Conservation (phyloP, 2,888 invertebrate genomes). For the Drosophila eohydei region DNA sequence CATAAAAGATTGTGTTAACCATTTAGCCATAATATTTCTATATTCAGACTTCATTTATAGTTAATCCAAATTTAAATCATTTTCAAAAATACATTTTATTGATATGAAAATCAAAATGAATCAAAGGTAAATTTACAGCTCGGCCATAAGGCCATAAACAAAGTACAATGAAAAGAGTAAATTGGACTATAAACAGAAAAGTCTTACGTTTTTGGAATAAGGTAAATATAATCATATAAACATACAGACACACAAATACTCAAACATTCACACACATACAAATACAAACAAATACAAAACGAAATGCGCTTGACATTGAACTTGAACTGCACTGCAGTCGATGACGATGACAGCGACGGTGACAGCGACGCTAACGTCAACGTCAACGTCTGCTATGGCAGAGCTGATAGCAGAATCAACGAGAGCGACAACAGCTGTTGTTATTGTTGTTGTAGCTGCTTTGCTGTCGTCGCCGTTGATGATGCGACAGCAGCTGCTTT, state of each 20-base stretch:
- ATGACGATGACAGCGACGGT: slow-evolving; percentile 32
- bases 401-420: slow-evolving; percentile 56
- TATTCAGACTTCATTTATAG: background rate
- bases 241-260: slow-evolving; percentile 5
- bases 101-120: slow-evolving; percentile 27
- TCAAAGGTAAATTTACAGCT: slow-evolving; percentile 37
- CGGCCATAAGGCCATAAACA: slow-evolving; percentile 14
- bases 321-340: slow-evolving; percentile 81
- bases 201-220: slow-evolving; percentile 48
- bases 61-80: slow-evolving; percentile 23
- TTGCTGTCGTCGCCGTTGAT: background rate
- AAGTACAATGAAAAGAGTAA: slow-evolving; percentile 43
- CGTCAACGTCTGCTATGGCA: slow-evolving; percentile 19
- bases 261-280: slow-evolving; percentile 10
- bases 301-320: slow-evolving; percentile 82
- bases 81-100: background rate
- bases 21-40: background rate
- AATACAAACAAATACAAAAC: slow-evolving; percentile 45
- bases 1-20: background rate
- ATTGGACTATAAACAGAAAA: slow-evolving; percentile 55
- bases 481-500: background rate
- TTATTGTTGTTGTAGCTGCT: slow-evolving; percentile 23
- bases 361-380: slow-evolving; percentile 10
- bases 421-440: slow-evolving; percentile 28
- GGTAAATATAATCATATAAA: slow-evolving; percentile 45